Conservation (phyloP, 2,797 vertebrate species). For the Muscicapa comitata region DNA sequence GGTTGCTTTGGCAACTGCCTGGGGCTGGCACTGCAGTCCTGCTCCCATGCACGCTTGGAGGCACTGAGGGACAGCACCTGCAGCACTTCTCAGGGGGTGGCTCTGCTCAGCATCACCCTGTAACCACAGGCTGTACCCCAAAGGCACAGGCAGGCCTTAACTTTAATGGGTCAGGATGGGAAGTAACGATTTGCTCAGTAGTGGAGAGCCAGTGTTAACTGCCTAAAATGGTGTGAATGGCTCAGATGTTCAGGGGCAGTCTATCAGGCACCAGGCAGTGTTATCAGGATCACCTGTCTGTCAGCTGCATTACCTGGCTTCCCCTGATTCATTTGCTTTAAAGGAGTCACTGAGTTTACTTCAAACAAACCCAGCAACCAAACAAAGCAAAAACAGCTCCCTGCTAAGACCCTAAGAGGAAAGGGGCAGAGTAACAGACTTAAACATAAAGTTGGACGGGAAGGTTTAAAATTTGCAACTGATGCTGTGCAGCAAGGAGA, state of each 20-base stretch:
- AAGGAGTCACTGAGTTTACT: constrained; percentile 26
- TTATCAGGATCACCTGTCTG: constrained; percentile 65
- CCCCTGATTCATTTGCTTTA: constrained; percentile 17
- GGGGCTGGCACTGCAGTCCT: not conserved
- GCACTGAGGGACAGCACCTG: not conserved
- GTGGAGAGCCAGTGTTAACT: constrained; percentile 50
- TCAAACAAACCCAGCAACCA: constrained; percentile 32
- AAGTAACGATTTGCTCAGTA: constrained; percentile 62
- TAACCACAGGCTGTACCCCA: not conserved
- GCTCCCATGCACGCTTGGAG: not conserved
- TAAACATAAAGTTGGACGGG: constrained; percentile 51
- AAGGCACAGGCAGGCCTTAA: constrained; percentile 25
- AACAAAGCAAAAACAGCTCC: constrained; percentile 27
- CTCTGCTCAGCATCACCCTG: constrained; percentile 29
- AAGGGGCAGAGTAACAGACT: constrained; percentile 29
- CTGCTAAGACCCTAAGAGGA: not conserved
- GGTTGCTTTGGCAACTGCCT: constrained; percentile 45
- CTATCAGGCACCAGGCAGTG: constrained; percentile 60
- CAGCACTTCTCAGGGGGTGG: constrained; percentile 26
- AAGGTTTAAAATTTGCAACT: constrained; percentile 62
- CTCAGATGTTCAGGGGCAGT: constrained; percentile 53
- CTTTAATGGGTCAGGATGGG: constrained; percentile 47
- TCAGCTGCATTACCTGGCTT: constrained; percentile 25
- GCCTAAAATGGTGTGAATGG: constrained; percentile 61
- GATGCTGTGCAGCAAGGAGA: constrained; percentile 38